These are phyloP conservation scores for Otus sunia DNA, from an alignment of 2,113 vertebrate species.

Conservation along the genomic window DNA sequence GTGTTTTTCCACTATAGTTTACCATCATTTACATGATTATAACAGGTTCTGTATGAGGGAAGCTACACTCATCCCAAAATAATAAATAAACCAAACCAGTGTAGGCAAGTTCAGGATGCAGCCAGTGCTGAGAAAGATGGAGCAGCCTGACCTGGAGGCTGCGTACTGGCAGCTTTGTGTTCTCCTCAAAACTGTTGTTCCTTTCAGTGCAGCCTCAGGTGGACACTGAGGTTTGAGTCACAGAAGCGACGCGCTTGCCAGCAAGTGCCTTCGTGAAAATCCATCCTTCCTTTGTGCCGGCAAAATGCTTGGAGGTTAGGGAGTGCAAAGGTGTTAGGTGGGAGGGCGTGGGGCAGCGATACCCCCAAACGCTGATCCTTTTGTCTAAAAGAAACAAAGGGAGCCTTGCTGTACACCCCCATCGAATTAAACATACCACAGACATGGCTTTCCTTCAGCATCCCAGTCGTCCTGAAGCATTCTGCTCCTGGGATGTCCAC, in stretches of 20 bases:
- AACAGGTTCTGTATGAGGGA: background rate
- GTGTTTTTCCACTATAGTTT: background rate
- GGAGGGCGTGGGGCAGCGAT: background rate
- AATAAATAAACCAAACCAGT: slow-evolving; percentile 40
- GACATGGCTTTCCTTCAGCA: background rate
- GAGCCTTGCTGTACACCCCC: background rate
- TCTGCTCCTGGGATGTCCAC: background rate
- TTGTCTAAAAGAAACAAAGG: background rate
- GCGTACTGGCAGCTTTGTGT: background rate
- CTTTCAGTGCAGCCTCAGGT: background rate
- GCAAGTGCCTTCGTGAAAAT: accelerated
- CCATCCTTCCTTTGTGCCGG: accelerated
- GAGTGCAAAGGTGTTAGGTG: background rate
- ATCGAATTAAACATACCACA: accelerated
- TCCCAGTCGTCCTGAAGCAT: background rate
- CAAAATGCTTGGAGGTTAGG: background rate
- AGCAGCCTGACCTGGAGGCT: background rate
- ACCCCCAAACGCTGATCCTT: background rate
- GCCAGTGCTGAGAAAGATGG: background rate
- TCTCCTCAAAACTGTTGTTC: background rate
- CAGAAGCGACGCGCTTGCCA: accelerated
- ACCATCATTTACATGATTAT: background rate
- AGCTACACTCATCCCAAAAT: background rate
- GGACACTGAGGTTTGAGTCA: accelerated
- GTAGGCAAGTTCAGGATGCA: slow-evolving; percentile 4